These are phyloP conservation scores for Ariolimax columbianus DNA, from an alignment of 2,888 invertebrate species.

Conservation along the genomic window DNA sequence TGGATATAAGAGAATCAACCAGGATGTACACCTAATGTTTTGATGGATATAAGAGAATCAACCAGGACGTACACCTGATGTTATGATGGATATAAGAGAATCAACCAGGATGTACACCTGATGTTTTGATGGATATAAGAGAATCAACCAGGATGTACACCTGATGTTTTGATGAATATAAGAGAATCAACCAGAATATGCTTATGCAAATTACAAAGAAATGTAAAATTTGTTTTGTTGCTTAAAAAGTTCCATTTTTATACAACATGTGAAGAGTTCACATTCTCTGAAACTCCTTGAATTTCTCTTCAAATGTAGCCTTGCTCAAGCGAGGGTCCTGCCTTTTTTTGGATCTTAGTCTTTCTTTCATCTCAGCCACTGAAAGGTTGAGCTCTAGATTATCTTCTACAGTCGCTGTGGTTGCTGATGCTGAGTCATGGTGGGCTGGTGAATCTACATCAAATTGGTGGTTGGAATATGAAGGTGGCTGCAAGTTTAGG, in stretches of 20 bases:
- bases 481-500: not conserved
- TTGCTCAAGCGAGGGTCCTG: constrained; percentile 62
- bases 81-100: too few relatives aligned
- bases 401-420: not conserved
- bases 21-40: too few relatives aligned
- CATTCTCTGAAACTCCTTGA: constrained; percentile 57
- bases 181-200: not conserved
- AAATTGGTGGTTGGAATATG: constrained; percentile 34
- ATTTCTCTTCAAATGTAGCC: constrained; percentile 54
- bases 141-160: too few relatives aligned
- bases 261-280: constrained; percentile 14
- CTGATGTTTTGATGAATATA: not conserved
- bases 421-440: constrained; percentile 18
- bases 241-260: not conserved
- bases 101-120: too few relatives aligned
- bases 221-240: not conserved
- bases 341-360: constrained; percentile 63
- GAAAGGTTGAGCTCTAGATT: constrained; percentile 57
- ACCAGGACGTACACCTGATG: too few relatives aligned
- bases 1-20: too few relatives aligned
- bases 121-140: too few relatives aligned
- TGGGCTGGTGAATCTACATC: constrained; percentile 3
- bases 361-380: constrained; percentile 69
- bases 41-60: too few relatives aligned
- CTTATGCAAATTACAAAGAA: not conserved